A percentile compares a stretch with the other conserved stretches of the same genome.
Evolutionary conservation across 2,113 vertebrate species (phyloP).

Genomic region (Lontra canadensis): DNA sequence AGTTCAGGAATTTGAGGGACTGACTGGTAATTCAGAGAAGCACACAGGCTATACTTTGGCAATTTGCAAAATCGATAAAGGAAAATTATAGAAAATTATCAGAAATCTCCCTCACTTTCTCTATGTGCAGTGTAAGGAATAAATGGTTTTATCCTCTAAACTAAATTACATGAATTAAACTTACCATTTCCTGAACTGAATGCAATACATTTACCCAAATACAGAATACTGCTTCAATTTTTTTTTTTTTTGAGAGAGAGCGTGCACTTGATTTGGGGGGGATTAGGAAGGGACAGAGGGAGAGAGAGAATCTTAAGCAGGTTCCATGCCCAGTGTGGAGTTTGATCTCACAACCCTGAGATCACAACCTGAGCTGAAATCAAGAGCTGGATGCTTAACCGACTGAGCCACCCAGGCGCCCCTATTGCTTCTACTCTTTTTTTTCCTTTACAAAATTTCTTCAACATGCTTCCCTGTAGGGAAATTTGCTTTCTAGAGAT

Average conservation of each 20-base stretch:
- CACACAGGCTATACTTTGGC: background rate
- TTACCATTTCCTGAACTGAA: constrained; percentile 39
- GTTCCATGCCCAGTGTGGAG: background rate
- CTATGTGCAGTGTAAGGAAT: background rate
- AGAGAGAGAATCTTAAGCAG: background rate
- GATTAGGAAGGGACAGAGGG: background rate
- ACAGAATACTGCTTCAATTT: background rate
- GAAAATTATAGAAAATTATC: constrained; percentile 25
- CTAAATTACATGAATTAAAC: background rate
- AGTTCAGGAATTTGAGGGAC: constrained; percentile 6
- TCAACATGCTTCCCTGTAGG: background rate
- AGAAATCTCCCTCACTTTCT: constrained; percentile 14
- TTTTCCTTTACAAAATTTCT: background rate
- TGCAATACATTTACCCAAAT: constrained; percentile 22
- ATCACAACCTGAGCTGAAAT: background rate
- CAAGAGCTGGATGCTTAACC: too few relatives aligned
- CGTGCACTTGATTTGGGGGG: fast-evolving
- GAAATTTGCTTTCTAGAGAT: constrained; percentile 30
- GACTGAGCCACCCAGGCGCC: background rate
- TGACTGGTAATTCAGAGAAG: background rate
- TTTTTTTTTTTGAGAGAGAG: background rate
- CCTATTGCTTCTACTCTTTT: background rate
- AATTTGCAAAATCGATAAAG: constrained; percentile 40
- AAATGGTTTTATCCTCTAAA: constrained; percentile 16
- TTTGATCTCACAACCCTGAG: background rate